A percentile compares a stretch with the other conserved stretches of the same genome.
Evolutionary conservation across 2,113 vertebrate species (phyloP).

Genomic region (Esox niger): DNA sequence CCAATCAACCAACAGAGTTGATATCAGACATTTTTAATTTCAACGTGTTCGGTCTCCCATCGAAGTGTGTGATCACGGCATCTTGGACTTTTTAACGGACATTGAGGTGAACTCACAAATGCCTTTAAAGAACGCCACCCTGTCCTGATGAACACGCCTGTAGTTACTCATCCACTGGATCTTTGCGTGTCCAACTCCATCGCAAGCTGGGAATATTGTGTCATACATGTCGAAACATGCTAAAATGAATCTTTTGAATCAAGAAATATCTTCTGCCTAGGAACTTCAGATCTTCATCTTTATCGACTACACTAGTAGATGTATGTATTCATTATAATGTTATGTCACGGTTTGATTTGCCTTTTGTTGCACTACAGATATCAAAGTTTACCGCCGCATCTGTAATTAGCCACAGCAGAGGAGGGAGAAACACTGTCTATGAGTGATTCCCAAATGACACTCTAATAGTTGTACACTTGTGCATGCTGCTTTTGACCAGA

Average conservation of each 20-base stretch:
- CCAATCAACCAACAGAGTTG: constrained; percentile 69
- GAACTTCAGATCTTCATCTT: not conserved
- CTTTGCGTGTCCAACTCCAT: not conserved
- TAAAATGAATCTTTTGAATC: not conserved
- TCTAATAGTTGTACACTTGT: not conserved
- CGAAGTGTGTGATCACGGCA: not conserved
- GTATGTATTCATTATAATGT: not conserved
- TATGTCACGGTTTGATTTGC: not conserved
- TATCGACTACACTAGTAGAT: not conserved
- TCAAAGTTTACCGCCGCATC: too few species aligned
- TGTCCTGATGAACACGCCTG: not conserved
- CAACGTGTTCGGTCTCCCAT: not conserved
- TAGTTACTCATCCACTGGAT: not conserved
- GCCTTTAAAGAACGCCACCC: not conserved
- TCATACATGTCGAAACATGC: not conserved
- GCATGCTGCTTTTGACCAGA: too few species aligned
- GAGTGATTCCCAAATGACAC: not conserved
- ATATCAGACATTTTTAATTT: not conserved
- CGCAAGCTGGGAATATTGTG: not conserved
- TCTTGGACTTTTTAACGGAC: not conserved
- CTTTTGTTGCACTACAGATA: not conserved
- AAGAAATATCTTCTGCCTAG: not conserved
- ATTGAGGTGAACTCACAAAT: not conserved
- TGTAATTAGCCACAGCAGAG: too few species aligned
- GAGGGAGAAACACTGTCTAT: too few species aligned